These are phyloP conservation scores for Lissocephala sabroskyi DNA, from an alignment of 2,888 invertebrate species.

Conservation along the genomic window DNA sequence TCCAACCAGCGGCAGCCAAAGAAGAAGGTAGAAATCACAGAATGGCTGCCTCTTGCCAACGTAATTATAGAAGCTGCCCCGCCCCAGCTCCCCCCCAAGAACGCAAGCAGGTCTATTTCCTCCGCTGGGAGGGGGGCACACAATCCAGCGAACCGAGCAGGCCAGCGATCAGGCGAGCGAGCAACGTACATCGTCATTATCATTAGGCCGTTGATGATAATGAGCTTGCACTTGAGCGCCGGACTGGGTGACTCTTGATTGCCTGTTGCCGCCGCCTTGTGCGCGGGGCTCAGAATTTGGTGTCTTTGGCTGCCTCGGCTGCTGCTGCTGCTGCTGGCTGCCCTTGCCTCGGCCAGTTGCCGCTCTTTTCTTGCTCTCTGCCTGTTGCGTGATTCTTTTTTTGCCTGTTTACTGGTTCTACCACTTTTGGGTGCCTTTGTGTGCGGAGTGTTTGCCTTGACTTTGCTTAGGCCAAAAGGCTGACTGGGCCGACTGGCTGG, in stretches of 20 bases:
- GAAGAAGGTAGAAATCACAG: not conserved
- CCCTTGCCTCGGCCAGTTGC: slow-evolving; percentile 21
- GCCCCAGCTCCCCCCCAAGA: no score
- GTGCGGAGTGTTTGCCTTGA: slow-evolving; percentile 25
- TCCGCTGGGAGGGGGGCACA: no score
- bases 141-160: no score
- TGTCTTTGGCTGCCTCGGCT: slow-evolving; percentile 8
- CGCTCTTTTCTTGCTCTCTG: slow-evolving; percentile 11
- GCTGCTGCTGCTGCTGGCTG: slow-evolving; percentile 24
- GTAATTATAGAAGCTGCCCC: slow-evolving; percentile 36
- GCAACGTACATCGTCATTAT: slow-evolving; percentile 19
- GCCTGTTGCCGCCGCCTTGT: slow-evolving; percentile 6
- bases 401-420: slow-evolving; percentile 34
- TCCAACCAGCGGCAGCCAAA: slow-evolving; percentile 1
- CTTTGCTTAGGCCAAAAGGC: slow-evolving; percentile 53
- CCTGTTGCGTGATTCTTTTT: no score
- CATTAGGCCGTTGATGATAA: no score
- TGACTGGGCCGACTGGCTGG: slow-evolving; percentile 24
- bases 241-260: slow-evolving; percentile 15
- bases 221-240: slow-evolving; percentile 43
- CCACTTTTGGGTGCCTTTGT: slow-evolving; percentile 23
- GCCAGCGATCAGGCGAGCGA: no score
- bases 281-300: slow-evolving; percentile 8
- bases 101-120: no score
- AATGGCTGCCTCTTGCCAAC: slow-evolving; percentile 13